A percentile compares a stretch with the other conserved stretches of the same genome.
These are phyloP conservation scores for Neogale vison DNA, from an alignment of 2,113 vertebrate species.

Conservation along the genomic window DNA sequence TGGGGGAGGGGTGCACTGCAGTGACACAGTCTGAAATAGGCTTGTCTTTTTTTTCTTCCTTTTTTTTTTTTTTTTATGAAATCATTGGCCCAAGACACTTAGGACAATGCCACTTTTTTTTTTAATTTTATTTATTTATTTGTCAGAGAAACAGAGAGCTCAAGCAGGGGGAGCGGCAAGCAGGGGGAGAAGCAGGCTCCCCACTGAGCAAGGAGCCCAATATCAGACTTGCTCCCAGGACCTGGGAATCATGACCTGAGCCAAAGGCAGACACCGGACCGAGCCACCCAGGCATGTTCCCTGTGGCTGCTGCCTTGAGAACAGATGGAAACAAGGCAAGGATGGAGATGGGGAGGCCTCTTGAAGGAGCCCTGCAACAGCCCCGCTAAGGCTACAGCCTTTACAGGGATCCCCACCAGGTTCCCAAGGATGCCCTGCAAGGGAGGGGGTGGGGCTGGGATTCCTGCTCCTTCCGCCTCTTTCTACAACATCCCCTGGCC, in stretches of 20 bases:
- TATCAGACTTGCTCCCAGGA: too few species aligned
- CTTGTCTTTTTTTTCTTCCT: background rate
- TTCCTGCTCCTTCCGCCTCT: background rate
- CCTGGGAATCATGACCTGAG: too few species aligned
- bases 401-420: fast-evolving
- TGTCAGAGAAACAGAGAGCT: too few species aligned
- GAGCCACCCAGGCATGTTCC: too few species aligned
- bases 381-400: background rate
- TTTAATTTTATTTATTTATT: too few species aligned
- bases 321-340: background rate
- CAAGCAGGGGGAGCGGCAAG: too few species aligned
- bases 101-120: too few species aligned
- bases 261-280: background rate
- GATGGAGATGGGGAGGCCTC: background rate
- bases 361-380: background rate
- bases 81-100: too few species aligned
- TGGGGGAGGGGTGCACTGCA: background rate
- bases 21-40: background rate
- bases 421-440: background rate
- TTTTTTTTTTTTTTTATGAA: background rate
- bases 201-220: too few species aligned
- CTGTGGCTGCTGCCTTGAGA: background rate
- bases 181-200: too few species aligned
- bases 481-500: fast-evolving
- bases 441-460: background rate